Conservation (phyloP, 2,888 invertebrate genomes). For the Leistus spinibarbis region DNA sequence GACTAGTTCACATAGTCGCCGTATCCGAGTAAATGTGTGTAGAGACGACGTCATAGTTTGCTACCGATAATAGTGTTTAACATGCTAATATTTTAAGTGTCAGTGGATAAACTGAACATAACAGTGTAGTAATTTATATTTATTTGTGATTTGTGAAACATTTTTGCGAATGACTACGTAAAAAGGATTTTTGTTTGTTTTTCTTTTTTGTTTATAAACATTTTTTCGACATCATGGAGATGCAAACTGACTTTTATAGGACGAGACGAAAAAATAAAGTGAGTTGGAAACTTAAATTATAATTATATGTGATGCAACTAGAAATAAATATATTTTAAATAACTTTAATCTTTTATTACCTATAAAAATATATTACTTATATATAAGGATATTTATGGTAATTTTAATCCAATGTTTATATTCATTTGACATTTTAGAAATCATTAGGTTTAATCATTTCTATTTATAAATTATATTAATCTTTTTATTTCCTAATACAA, state of each 20-base stretch:
- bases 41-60: constrained; percentile 10
- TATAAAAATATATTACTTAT: too few species aligned
- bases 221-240: constrained; percentile 19
- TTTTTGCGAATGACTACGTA: not conserved
- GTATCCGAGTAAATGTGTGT: not conserved
- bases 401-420: too few species aligned
- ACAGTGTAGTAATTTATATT: not conserved
- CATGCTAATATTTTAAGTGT: not conserved
- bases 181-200: constrained; percentile 12
- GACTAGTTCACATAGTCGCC: constrained; percentile 24
- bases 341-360: too few species aligned
- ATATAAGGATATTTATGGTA: too few species aligned
- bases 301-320: too few species aligned
- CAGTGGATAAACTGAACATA: not conserved
- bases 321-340: too few species aligned
- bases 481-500: not conserved
- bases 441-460: not conserved
- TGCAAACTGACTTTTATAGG: constrained; percentile 23
- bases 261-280: constrained; percentile 34
- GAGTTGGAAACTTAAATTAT: constrained; percentile 5
- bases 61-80: not conserved
- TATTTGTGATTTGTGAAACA: not conserved
- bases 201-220: constrained; percentile 9
- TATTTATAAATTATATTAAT: not conserved
- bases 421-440: not conserved